These are phyloP conservation scores for Eucera pruinosa DNA, from an alignment of 2,888 invertebrate genomes.

Conservation along the genomic window DNA sequence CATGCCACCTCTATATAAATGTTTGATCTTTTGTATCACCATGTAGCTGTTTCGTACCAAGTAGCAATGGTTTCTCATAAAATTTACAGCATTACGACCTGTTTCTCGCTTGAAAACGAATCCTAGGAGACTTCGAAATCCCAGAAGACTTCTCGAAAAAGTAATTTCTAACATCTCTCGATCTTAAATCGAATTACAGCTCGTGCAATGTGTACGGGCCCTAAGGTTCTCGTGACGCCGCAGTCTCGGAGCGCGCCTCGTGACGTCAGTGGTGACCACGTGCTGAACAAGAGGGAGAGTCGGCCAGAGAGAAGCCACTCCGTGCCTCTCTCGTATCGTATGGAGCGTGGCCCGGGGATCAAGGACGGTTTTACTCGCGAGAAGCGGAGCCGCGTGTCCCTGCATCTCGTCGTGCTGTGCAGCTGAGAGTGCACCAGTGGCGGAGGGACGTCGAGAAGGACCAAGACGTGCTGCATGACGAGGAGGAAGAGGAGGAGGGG, in stretches of 20 bases:
- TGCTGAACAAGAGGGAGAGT: slow-evolving; percentile 76
- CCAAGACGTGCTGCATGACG: slow-evolving; percentile 5
- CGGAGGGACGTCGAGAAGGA: slow-evolving; percentile 8
- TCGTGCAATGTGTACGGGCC: slow-evolving; percentile 52
- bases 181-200: too few relatives aligned
- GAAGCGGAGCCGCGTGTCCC: slow-evolving; percentile 75
- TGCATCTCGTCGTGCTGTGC: slow-evolving; percentile 69
- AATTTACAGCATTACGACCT: too few relatives aligned
- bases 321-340: slow-evolving; percentile 73
- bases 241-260: slow-evolving; percentile 64
- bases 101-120: too few relatives aligned
- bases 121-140: neutral
- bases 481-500: slow-evolving; percentile 17
- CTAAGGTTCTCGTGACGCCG: slow-evolving; percentile 73
- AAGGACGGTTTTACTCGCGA: slow-evolving; percentile 82
- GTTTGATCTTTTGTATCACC: too few relatives aligned
- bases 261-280: slow-evolving; percentile 79
- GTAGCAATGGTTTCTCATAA: too few relatives aligned
- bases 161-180: too few relatives aligned
- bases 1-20: too few relatives aligned
- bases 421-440: slow-evolving; percentile 49
- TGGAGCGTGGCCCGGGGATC: slow-evolving; percentile 82
- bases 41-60: too few relatives aligned
- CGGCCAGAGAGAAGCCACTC: slow-evolving; percentile 68
- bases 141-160: neutral